Base-by-base conservation (phyloP, 2,888 invertebrate genomes). In the Tyria jacobaeae region DNA sequence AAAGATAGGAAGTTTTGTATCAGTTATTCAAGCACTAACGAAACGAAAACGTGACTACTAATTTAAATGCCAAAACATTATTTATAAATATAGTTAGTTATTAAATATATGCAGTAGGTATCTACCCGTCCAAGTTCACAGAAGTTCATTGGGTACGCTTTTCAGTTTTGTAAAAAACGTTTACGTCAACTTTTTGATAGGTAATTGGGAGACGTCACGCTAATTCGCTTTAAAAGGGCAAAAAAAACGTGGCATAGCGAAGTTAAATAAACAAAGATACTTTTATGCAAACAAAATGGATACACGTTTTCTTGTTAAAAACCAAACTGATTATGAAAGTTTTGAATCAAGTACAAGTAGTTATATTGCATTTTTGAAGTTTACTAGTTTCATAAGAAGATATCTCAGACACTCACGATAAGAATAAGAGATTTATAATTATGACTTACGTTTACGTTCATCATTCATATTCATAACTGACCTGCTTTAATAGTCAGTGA, bases 191-290 rank as follows among this genome's bases (percentile, higher is more conserved):
- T 55, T 51, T 57, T 49, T 64, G 66, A 66, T 62, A 57, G 66
- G 51, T 52, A 68, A 75, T 60, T 73, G 62, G 65, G 49, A 69
- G 57, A 62, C 52, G 61, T 58, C 73, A 75, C 71, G 75, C 66
- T 50, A 75, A 54, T 68, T 53, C 50, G 55, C 57, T 57, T 66
- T 51, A 63, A 68, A 68, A 65, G 54, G 49, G 31, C 47, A 52
- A 44, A 37, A n/a, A 59, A 12, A 58, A 12, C 6, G 31, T n/a
- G n/a, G n/a, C 0, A 27, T 17, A 15, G 35, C 15, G 2, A 14
- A 34, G 35, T 37, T 31, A 53, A 59, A 35, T 59, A 41, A 58
- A 27, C 31, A 27, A 24, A 37, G 35, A 51, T 27, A 21, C 47
- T 24, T 47, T 24, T 6, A 51, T 34, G 27, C 34, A 35, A 21